Conservation (phyloP, 2,888 invertebrate species). For the Agrochola lychnidis region DNA sequence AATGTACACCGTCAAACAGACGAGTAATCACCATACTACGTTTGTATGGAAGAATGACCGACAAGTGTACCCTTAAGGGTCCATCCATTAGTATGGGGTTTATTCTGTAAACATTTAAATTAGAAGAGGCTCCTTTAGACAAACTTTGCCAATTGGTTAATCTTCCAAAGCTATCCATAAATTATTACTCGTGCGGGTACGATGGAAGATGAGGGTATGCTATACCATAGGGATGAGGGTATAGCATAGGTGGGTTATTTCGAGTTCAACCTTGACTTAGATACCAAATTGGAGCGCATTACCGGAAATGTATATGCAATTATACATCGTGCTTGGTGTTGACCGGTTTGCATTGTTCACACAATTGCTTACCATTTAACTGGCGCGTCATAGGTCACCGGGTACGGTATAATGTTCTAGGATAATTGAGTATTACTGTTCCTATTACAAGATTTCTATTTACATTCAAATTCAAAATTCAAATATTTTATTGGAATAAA, state of each 20-base stretch:
- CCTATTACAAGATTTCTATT: neutral
- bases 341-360: neutral
- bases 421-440: neutral
- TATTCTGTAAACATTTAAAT: neutral
- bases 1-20: too few relatives aligned
- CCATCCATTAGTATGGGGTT: too few relatives aligned
- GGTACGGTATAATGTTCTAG: neutral
- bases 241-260: neutral
- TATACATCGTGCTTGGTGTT: neutral
- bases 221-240: too few relatives aligned
- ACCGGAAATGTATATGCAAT: neutral
- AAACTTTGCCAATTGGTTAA: neutral
- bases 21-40: too few relatives aligned
- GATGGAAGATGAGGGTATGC: neutral
- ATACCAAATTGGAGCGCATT: conserved; percentile 8
- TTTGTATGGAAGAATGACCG: too few relatives aligned
- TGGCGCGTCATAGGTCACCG: neutral
- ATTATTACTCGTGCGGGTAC: neutral
- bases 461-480: too few relatives aligned
- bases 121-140: neutral
- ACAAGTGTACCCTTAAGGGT: too few relatives aligned
- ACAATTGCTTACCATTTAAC: neutral
- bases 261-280: conserved; percentile 15
- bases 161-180: neutral
- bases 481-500: too few relatives aligned